These are phyloP conservation scores for Sebastes diaconus DNA, from an alignment of 2,797 vertebrate genomes.

Conservation along the genomic window DNA sequence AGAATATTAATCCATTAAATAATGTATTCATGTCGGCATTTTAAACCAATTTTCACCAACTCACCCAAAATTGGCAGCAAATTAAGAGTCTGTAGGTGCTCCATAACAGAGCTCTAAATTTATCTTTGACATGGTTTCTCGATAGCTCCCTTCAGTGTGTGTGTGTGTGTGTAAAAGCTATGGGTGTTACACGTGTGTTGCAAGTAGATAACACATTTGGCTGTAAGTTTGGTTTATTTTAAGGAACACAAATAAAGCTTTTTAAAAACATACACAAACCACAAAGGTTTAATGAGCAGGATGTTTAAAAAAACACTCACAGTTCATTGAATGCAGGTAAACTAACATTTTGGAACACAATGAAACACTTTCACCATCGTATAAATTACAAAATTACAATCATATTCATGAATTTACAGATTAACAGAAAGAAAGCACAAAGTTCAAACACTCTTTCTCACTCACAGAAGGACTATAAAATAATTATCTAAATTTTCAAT, in stretches of 20 bases:
- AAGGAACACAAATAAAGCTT: background rate
- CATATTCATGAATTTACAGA: background rate
- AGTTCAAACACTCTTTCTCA: background rate
- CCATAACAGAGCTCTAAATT: slow-evolving; percentile 60
- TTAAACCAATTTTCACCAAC: slow-evolving; percentile 34
- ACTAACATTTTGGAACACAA: background rate
- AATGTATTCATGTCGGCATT: background rate
- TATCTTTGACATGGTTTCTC: slow-evolving; percentile 30
- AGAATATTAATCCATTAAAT: background rate
- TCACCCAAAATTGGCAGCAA: slow-evolving; percentile 74
- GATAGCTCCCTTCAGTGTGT: background rate
- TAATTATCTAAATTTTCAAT: too few relatives aligned
- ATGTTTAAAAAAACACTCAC: background rate
- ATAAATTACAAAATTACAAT: background rate
- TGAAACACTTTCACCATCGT: background rate
- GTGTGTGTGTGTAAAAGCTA: slow-evolving; percentile 11
- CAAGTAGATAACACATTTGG: slow-evolving; percentile 69
- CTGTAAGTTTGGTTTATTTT: slow-evolving; percentile 11
- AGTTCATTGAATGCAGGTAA: background rate
- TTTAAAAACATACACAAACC: background rate
- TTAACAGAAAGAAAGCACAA: background rate
- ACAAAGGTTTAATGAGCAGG: background rate
- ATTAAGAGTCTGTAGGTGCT: slow-evolving; percentile 17
- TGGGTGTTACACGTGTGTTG: slow-evolving; percentile 60
- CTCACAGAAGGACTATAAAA: background rate